Conservation (phyloP, 2,797 vertebrate genomes). For the Vultur gryphus region DNA sequence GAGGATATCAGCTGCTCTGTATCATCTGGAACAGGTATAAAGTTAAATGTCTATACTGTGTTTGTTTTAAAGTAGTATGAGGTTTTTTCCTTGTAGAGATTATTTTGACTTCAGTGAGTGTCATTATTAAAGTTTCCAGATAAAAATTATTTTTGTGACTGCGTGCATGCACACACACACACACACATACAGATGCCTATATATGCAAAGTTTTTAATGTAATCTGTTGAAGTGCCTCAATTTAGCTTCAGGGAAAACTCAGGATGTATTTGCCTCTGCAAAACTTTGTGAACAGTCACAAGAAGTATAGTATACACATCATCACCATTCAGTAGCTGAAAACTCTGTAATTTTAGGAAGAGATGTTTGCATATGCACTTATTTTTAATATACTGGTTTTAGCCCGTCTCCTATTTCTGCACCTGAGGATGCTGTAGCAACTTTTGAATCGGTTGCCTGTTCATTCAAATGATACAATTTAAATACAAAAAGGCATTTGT, state of each 20-base stretch:
- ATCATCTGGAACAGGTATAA: slow-evolving; percentile 93
- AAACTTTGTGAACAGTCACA: background rate
- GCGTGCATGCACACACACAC: accelerated
- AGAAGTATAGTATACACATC: background rate
- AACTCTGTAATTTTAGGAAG: background rate
- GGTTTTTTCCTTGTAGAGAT: background rate
- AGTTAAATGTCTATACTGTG: background rate
- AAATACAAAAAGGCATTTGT: background rate
- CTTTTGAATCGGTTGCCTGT: background rate
- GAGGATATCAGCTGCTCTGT: slow-evolving; percentile 97
- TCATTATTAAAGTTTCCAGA: background rate
- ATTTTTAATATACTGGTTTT: background rate
- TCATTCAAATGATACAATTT: background rate
- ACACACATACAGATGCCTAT: no score
- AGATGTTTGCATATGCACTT: background rate
- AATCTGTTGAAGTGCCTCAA: background rate
- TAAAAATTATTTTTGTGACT: background rate
- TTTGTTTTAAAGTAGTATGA: background rate
- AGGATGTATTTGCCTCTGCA: background rate
- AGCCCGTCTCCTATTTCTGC: background rate
- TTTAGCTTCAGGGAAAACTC: background rate
- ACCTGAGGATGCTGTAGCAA: background rate
- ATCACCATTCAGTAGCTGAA: background rate
- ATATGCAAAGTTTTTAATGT: background rate
- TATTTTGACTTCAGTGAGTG: background rate